Conservation (phyloP, 53 echinoderm and acorn worm species). For the Paracentrotus lividus region DNA sequence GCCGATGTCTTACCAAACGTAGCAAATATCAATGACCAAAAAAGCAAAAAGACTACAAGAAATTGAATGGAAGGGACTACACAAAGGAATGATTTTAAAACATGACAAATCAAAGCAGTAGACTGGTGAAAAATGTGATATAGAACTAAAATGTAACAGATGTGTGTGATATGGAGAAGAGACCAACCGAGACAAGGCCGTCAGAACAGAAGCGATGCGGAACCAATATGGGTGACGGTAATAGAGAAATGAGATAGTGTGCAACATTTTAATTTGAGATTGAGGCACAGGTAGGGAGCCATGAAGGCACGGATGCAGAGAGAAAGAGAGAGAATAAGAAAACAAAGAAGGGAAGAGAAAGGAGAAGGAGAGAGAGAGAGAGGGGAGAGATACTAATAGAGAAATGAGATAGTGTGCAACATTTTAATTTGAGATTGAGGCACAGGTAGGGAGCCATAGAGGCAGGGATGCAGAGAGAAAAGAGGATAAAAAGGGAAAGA, state of each 20-base stretch:
- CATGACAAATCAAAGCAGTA: not conserved
- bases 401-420: not conserved
- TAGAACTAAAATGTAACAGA: slow-evolving; percentile 5
- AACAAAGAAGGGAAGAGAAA: not conserved
- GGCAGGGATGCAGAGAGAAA: not conserved
- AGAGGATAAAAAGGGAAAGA: not conserved
- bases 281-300: not conserved
- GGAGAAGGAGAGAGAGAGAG: not conserved
- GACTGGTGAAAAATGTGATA: not conserved
- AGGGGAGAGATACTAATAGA: not conserved
- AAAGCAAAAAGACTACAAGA: not conserved
- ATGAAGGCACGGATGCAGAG: not conserved
- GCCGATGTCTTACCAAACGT: not conserved
- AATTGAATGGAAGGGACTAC: not conserved
- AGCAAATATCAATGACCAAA: not conserved
- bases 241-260: not conserved
- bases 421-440: too few species aligned
- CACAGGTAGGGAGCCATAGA: not conserved
- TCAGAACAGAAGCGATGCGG: not conserved
- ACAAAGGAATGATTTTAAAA: not conserved
- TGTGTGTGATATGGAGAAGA: not conserved
- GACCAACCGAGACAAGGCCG: not conserved
- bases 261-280: not conserved
- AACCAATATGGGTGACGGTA: not conserved
- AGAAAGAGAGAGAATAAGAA: not conserved